Base-by-base conservation (phyloP, 2,113 vertebrate species). In the Noturus placidus region DNA sequence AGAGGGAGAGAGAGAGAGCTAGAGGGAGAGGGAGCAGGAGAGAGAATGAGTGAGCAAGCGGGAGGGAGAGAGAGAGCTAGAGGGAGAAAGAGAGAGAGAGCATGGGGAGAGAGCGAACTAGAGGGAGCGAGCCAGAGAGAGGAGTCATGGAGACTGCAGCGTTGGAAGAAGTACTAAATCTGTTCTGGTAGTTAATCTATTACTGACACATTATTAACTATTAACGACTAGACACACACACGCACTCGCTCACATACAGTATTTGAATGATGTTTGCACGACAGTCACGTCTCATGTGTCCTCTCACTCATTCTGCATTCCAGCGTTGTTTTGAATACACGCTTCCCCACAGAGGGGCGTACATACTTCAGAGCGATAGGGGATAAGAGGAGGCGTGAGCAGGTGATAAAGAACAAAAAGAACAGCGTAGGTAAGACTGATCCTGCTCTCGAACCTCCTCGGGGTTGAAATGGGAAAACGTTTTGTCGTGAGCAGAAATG, bases 1-100 rank as follows among this genome's bases (percentile, higher is more conserved):
- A n/a, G n/a, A n/a, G n/a, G n/a, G n/a, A 86, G 65, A 82, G 83
- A 10, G 76, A 63, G 76, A 78, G 27, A 84, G 86, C 15, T 6
- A n/a, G 19, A n/a, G 72, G 9, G 46, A 25, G 42, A 63, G 57
- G 25, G 42, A 27, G 35, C 46, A 82, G 30, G 59, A 35, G 79
- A 30, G 25, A 1, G 22, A 3, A n/a, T n/a, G n/a, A n/a, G n/a
- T n/a, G n/a, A n/a, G n/a, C n/a, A n/a, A n/a, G n/a, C n/a, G n/a
- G n/a, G 77, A 4, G 46, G 1, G 65, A 82, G 83, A 10, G 76
- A 63, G 76, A 78, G 27, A 84, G 86, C 15, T 6, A n/a, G 19
- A n/a, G 72, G 9, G 46, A 25, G 42, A 63, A 8, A 25, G 57
- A 30, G 42, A 27, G 35, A 54, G 87, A 42, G 59, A n/a, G n/a